Conservation (phyloP, 2,113 vertebrate species). For the Microtus montanus region DNA sequence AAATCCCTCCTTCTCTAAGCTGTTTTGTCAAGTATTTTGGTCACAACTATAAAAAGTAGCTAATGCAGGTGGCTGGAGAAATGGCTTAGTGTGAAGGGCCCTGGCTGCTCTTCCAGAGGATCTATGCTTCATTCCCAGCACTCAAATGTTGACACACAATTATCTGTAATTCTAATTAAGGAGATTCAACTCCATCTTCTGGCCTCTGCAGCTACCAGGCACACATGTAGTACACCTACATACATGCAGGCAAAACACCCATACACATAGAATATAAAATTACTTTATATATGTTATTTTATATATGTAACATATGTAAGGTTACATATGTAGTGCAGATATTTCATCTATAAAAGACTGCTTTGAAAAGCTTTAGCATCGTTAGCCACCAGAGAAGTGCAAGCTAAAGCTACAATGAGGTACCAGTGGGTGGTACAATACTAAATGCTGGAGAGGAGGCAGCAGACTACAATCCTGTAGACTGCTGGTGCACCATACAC, state of each 20-base stretch:
- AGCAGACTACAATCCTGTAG: not conserved
- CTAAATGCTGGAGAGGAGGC: not conserved
- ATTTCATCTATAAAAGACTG: not conserved
- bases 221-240: rapidly evolving
- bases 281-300: not conserved
- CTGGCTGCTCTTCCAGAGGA: not conserved
- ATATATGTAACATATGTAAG: too few species aligned
- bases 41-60: too few species aligned
- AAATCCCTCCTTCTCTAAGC: not conserved
- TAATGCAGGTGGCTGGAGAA: not conserved
- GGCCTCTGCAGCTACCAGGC: not conserved
- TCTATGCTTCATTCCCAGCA: not conserved
- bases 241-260: not conserved
- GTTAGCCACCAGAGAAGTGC: not conserved
- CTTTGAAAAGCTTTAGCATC: not conserved
- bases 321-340: not conserved
- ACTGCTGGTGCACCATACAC: not conserved
- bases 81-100: not conserved
- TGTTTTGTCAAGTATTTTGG: not conserved
- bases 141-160: not conserved
- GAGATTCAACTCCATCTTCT: not conserved
- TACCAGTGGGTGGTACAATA: not conserved
- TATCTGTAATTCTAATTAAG: not conserved
- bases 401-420: not conserved
- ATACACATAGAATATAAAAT: not conserved